Evolutionary conservation across 1,140 invertebrate species (phyloP), one percentile per base, ranked within the genome.

Genomic region (Armadillidium nasatum): DNA sequence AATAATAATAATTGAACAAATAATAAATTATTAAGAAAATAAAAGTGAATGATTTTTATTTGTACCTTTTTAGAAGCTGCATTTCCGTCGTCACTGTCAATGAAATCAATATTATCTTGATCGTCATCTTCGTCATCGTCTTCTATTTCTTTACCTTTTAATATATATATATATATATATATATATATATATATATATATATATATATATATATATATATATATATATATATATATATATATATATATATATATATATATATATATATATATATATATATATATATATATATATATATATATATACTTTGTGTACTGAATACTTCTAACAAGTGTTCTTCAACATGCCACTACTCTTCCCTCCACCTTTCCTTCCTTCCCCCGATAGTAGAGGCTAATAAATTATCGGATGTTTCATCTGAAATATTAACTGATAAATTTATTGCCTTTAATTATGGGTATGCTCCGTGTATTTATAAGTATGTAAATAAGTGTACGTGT

Each of bases 91-190:
- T 81, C 80, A 45, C 79, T 78, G 70, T 82, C 81, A 71, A 75
- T 77, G 15, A 83, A 83, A 21, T 84, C 83, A 44, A 84, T 83
- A 76, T 22, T n/a, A 33, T 79, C 78, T 10, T 79, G 72, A 22
- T 79, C 79, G 45, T 83, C 82, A 45, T 76, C 76, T 50, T 83
- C 80, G 50, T 85, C 84, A 77, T 84, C 79, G 13, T 77, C 76
- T 67, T 80, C 83, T 19, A 82, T 82, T 44, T 83, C 75, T 45
- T 33, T 15, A 81, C 72, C 79, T 79, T 46, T 10, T 13, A 44
- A 54, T 33, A 33, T 33, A 33, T 33, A 33, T 33, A 33, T 21
- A 22, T 60, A 72, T 44, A 60, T 15, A 67, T 11, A 70, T 43
- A 75, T 9, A 13, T 13, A 10, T 11, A 23, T 72, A 23, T 33